These are phyloP conservation scores for Hydrotaea diabolus DNA, from an alignment of 2,888 invertebrate genomes.

Conservation along the genomic window DNA sequence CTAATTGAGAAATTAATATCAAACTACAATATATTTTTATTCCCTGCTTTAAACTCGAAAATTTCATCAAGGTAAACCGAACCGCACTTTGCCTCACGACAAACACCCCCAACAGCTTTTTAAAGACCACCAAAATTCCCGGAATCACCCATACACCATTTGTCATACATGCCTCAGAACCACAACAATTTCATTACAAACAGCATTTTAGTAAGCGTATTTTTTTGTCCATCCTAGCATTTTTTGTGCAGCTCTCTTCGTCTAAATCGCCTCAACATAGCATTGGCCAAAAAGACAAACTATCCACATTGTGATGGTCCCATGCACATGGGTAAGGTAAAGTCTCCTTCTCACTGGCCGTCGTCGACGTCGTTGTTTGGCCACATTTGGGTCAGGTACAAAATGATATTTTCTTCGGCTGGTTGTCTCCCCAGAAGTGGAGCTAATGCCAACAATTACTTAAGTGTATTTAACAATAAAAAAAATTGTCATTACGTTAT, in stretches of 20 bases:
- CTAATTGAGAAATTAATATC: too few species aligned
- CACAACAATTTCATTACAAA: not conserved
- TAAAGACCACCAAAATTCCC: too few species aligned
- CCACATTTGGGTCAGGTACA: slow-evolving; percentile 13
- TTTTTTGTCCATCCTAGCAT: not conserved
- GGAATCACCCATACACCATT: not conserved
- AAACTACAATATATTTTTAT: too few species aligned
- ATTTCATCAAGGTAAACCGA: too few species aligned
- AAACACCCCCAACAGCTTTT: too few species aligned
- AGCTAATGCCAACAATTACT: slow-evolving; percentile 31
- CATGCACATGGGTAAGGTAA: not conserved
- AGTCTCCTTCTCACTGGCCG: not conserved
- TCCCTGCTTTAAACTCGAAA: too few species aligned
- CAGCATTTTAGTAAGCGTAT: not conserved
- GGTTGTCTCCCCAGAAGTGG: not conserved
- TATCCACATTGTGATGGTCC: not conserved
- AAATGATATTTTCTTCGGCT: slow-evolving; percentile 14
- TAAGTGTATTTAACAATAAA: slow-evolving; percentile 33
- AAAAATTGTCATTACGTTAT: slow-evolving; percentile 7
- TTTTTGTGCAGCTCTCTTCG: not conserved
- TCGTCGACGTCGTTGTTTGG: not conserved
- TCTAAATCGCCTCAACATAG: not conserved
- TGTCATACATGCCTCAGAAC: not conserved
- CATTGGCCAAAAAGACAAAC: not conserved
- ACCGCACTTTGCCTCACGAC: too few species aligned